phyloP scores from a whole-genome alignment of 1,140 invertebrate genomes.

The Drosophila ambigua region DNA sequence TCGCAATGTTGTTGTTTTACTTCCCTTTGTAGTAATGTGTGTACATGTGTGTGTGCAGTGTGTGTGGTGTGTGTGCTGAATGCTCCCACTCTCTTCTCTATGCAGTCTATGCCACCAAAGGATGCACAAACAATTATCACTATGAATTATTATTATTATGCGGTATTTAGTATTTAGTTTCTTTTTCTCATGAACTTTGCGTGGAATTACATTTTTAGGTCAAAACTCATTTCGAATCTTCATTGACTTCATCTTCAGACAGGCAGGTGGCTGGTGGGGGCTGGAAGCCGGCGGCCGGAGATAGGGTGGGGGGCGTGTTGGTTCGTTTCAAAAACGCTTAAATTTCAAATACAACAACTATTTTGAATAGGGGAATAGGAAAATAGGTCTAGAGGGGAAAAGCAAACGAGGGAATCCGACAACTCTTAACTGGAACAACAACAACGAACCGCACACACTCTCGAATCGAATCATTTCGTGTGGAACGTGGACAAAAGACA shows the following conservation, averaged over 20 bases:
- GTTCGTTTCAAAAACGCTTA: slow-evolving; percentile 70
- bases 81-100: slow-evolving; percentile 50
- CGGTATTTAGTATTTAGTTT: slow-evolving; percentile 51
- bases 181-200: slow-evolving; percentile 66
- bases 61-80: slow-evolving; percentile 57
- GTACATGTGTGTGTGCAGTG: slow-evolving; percentile 57
- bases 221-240: slow-evolving; percentile 74
- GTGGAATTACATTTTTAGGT: slow-evolving; percentile 81
- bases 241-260: slow-evolving; percentile 44
- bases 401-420: slow-evolving; percentile 25
- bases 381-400: slow-evolving; percentile 22
- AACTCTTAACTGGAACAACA: slow-evolving; percentile 30
- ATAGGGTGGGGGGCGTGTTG: slow-evolving; percentile 23
- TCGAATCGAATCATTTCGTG: slow-evolving; percentile 1
- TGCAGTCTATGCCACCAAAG: slow-evolving; percentile 55
- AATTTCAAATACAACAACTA: slow-evolving; percentile 71
- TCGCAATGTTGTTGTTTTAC: slow-evolving; percentile 77
- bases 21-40: slow-evolving; percentile 74
- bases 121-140: slow-evolving; percentile 66
- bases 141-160: slow-evolving; percentile 71
- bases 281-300: not conserved
- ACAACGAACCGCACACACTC: slow-evolving; percentile 33
- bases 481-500: slow-evolving; percentile 19
- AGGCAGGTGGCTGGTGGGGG: slow-evolving; percentile 20
- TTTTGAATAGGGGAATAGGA: slow-evolving; percentile 38